Conservation (phyloP, 92 coral and sea anemone genomes). For the Anthopleura xanthogrammica region DNA sequence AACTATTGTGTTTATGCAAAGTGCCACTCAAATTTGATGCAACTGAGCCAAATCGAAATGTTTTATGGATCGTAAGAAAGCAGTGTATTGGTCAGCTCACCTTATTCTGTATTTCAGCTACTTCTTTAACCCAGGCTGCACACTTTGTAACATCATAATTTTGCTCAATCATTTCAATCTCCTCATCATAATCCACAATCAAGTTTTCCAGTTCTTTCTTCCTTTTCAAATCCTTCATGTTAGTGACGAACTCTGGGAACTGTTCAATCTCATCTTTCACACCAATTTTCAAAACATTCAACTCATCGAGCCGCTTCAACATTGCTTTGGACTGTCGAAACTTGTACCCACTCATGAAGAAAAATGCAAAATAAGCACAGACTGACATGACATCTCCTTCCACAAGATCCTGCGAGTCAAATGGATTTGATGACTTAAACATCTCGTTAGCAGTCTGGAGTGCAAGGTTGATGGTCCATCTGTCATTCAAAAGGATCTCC, state of each 20-base stretch:
- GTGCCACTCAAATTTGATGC: no score
- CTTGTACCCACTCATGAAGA: slow-evolving; percentile 99
- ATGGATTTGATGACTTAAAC: slow-evolving; percentile 94
- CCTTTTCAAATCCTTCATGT: slow-evolving; percentile 73
- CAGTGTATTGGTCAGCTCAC: slow-evolving; percentile 23
- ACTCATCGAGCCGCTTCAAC: slow-evolving; percentile 84
- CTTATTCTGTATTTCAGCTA: slow-evolving; percentile 84
- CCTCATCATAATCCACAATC: slow-evolving; percentile 73
- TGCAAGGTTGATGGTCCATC: slow-evolving; percentile 98
- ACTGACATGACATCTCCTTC: slow-evolving; percentile 99
- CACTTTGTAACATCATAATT: slow-evolving; percentile 79
- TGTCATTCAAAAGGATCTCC: slow-evolving; percentile 92
- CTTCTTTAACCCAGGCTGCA: slow-evolving; percentile 84
- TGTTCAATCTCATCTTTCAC: slow-evolving; percentile 85
- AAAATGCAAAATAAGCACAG: slow-evolving; percentile 92
- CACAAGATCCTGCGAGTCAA: slow-evolving; percentile 89
- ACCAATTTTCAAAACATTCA: slow-evolving; percentile 85
- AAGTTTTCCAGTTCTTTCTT: slow-evolving; percentile 71
- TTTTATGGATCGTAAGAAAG: no score
- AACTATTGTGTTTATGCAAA: no score
- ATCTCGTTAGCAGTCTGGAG: slow-evolving; percentile 91
- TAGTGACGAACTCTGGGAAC: slow-evolving; percentile 76
- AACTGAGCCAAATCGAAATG: no score
- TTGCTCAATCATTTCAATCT: slow-evolving; percentile 76
- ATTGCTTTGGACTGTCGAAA: slow-evolving; percentile 87